These are phyloP conservation scores for Hyposmocoma kahamanoa DNA, from an alignment of 1,140 invertebrate genomes.

Conservation along the genomic window DNA sequence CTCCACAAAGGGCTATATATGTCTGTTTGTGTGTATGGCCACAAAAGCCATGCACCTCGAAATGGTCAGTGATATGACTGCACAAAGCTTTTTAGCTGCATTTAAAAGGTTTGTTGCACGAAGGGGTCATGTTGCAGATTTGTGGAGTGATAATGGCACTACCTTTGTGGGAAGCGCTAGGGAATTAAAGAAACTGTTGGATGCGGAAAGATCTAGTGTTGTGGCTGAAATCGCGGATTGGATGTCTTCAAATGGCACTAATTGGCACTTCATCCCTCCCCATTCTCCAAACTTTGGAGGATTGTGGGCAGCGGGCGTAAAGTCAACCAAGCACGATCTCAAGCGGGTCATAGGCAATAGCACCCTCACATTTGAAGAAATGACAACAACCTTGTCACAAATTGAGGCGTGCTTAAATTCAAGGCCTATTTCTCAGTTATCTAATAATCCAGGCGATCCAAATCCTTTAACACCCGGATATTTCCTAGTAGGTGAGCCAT, in stretches of 20 bases:
- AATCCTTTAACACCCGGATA: conserved; percentile 18
- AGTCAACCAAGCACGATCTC: background rate
- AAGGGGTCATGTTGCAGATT: background rate
- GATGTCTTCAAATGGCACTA: background rate
- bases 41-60: background rate
- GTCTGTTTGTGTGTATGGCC: background rate
- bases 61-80: conserved; percentile 1
- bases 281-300: conserved; percentile 3
- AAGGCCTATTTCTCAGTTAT: conserved; percentile 2
- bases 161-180: background rate
- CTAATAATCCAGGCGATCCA: conserved; percentile 19
- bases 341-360: background rate
- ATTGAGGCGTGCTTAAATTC: conserved; percentile 20
- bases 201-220: background rate
- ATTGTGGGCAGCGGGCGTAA: background rate
- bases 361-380: conserved; percentile 1
- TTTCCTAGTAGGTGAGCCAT: conserved; percentile 34
- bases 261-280: conserved; percentile 1
- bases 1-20: background rate
- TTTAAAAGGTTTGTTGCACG: background rate
- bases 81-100: background rate
- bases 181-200: background rate
- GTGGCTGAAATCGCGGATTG: background rate
- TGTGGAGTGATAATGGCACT: conserved; percentile 4
- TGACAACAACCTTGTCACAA: background rate